Conservation (phyloP, 2,113 vertebrate genomes). For the Acanthochromis polyacanthus region DNA sequence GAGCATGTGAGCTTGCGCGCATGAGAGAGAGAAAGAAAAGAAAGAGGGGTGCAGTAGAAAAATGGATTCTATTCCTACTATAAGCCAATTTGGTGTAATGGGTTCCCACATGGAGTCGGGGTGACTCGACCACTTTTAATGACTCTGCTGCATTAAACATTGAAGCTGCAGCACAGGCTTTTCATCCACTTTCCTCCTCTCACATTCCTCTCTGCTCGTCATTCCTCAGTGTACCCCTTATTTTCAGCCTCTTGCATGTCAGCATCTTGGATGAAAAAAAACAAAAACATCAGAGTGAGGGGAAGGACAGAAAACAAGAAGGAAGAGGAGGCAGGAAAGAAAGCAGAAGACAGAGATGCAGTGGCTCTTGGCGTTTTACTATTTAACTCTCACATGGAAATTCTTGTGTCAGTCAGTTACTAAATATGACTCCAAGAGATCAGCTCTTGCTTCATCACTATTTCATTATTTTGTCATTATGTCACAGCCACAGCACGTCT, state of each 20-base stretch:
- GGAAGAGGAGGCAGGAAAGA: background rate
- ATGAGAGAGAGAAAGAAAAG: background rate
- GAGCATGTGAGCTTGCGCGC: background rate
- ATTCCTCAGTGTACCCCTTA: slow-evolving; percentile 7
- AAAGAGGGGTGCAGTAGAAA: slow-evolving; percentile 14
- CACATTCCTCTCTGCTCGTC: slow-evolving; percentile 9
- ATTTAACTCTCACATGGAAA: slow-evolving; percentile 57
- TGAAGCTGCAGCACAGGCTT: slow-evolving; percentile 25
- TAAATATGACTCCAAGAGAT: slow-evolving; percentile 56
- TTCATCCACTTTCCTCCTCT: slow-evolving; percentile 19
- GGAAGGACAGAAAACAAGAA: background rate
- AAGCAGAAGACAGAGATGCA: slow-evolving; percentile 7
- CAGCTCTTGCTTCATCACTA: slow-evolving; percentile 44
- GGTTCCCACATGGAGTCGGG: slow-evolving; percentile 28
- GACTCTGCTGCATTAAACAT: slow-evolving; percentile 66
- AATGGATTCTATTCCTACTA: slow-evolving; percentile 23
- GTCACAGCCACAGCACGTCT: background rate
- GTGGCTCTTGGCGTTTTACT: slow-evolving; percentile 51
- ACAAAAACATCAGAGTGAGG: background rate
- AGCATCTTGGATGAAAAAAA: slow-evolving; percentile 27
- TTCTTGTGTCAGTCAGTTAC: slow-evolving; percentile 39
- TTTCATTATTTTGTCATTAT: slow-evolving; percentile 46
- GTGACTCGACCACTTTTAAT: slow-evolving; percentile 64
- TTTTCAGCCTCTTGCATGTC: slow-evolving; percentile 10
- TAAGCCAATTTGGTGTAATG: slow-evolving; percentile 51